Percentiles rank a stretch among this genome's conserved stretches.
phyloP scores from a whole-genome alignment of 2,113 vertebrate genomes.

The Malurus melanocephalus region DNA sequence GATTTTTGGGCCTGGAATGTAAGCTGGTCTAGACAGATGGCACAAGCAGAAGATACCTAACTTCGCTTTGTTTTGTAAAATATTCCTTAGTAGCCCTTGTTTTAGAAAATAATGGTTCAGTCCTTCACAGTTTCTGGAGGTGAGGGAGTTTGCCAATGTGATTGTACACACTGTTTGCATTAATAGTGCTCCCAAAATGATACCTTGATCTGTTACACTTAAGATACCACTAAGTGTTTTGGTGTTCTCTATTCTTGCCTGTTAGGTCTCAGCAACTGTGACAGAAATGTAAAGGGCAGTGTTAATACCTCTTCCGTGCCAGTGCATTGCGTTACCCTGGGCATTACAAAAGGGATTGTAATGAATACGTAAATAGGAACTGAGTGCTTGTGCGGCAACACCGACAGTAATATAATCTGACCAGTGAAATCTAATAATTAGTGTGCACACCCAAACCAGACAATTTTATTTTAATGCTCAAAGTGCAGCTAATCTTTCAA shows the following conservation, averaged over 20 bases:
- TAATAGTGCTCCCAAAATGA: neutral
- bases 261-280: neutral
- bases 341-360: neutral
- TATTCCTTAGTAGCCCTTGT: neutral
- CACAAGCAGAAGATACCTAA: neutral
- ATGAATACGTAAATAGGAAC: neutral
- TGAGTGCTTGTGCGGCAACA: neutral
- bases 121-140: neutral
- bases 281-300: neutral
- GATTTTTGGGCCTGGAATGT: neutral
- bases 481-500: slow-evolving; percentile 13
- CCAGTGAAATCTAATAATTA: neutral
- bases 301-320: neutral
- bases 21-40: neutral
- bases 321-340: neutral
- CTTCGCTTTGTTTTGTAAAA: neutral
- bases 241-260: neutral
- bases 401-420: neutral
- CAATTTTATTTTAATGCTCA: neutral
- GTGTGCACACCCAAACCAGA: neutral
- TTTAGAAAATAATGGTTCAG: neutral
- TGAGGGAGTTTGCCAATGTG: neutral
- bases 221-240: neutral
- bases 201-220: neutral
- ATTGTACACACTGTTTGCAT: neutral